Conservation (phyloP, 2,888 invertebrate species). For the Frankliniella intonsa region DNA sequence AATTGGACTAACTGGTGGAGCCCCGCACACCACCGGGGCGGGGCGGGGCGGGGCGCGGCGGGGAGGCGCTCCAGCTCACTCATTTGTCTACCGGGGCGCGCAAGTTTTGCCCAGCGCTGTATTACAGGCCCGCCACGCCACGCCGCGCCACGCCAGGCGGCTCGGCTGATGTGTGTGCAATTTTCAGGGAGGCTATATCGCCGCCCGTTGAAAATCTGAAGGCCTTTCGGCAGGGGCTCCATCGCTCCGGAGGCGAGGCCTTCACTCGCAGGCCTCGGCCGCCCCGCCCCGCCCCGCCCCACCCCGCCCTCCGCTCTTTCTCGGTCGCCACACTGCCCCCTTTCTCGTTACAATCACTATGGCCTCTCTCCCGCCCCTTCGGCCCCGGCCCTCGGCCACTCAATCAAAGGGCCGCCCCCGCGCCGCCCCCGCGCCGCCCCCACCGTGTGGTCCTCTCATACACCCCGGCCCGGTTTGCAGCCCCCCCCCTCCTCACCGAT, state of each 20-base stretch:
- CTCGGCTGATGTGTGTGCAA: too few species aligned
- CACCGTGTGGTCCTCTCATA: background rate
- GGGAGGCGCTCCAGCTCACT: background rate
- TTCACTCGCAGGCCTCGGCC: too few species aligned
- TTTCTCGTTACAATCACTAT: background rate
- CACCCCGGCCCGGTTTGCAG: background rate
- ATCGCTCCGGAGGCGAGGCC: background rate
- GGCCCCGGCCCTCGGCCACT: background rate
- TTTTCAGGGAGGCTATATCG: too few species aligned
- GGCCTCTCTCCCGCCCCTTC: too few species aligned
- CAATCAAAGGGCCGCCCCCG: background rate
- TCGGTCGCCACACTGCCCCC: background rate
- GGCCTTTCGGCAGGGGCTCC: too few species aligned
- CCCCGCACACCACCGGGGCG: background rate
- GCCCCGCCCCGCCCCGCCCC: background rate
- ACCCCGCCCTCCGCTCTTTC: background rate
- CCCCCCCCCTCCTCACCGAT: background rate
- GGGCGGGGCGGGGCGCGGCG: background rate
- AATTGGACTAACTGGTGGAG: slow-evolving; percentile 20
- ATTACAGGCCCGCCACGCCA: too few species aligned
- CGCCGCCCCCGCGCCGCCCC: background rate
- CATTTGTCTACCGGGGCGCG: background rate
- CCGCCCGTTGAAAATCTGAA: too few species aligned
- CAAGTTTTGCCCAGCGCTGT: too few species aligned
- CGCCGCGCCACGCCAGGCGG: too few species aligned